phyloP scores from a whole-genome alignment of 2,888 invertebrate genomes.

The Cheiracanthium punctorium region DNA sequence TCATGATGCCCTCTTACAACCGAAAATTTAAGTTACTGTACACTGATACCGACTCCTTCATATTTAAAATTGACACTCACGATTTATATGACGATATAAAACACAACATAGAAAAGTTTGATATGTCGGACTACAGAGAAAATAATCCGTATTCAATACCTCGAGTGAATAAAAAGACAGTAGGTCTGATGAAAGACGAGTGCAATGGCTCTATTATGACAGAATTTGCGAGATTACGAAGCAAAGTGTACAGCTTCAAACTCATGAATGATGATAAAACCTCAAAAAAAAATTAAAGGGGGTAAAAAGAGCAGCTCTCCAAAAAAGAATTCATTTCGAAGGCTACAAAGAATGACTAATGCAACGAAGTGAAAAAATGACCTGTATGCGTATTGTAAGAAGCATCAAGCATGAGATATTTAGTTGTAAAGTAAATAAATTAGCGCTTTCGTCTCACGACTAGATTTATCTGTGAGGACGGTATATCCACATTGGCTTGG shows the following conservation, averaged over 20 bases:
- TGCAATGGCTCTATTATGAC: neutral
- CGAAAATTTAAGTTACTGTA: neutral
- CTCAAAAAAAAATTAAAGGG: too few relatives aligned
- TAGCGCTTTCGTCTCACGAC: conserved; percentile 11
- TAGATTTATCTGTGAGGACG: neutral
- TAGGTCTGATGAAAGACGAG: conserved; percentile 27
- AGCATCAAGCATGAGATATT: neutral
- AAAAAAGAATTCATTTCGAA: too few relatives aligned
- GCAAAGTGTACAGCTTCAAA: conserved; percentile 14
- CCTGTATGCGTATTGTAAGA: neutral
- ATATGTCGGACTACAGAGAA: neutral
- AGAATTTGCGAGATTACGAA: conserved; percentile 11
- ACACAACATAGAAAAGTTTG: neutral
- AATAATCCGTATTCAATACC: neutral
- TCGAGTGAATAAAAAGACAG: conserved; percentile 15
- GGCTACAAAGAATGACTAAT: too few relatives aligned
- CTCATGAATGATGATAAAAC: neutral
- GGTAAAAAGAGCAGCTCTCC: too few relatives aligned
- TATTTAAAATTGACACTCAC: too few relatives aligned
- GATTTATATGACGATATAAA: neutral
- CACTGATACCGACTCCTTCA: too few relatives aligned
- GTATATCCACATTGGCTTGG: neutral
- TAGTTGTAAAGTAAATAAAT: neutral
- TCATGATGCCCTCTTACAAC: neutral
- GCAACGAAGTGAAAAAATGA: neutral